A percentile compares a stretch with the other conserved stretches of the same genome.
These are phyloP conservation scores for Poeciliopsis turrubarensis DNA, from an alignment of 2,113 vertebrate genomes.

Conservation along the genomic window DNA sequence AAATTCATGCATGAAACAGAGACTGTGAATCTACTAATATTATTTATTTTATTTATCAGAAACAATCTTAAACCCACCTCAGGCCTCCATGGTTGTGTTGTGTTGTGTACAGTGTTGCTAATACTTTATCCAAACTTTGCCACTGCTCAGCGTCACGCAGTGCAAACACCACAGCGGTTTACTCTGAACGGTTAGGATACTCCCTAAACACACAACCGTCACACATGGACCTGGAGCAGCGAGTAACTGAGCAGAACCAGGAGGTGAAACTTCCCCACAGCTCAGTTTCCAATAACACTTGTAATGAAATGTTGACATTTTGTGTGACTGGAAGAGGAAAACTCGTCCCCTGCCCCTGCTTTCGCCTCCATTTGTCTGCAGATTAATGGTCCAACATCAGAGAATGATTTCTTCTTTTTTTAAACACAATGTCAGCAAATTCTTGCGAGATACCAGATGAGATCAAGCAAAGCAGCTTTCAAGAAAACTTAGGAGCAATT, in stretches of 20 bases:
- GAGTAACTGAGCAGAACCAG: slow-evolving; percentile 14
- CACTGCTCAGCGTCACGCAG: background rate
- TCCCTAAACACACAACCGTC: background rate
- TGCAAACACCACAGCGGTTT: background rate
- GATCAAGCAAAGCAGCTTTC: slow-evolving; percentile 3
- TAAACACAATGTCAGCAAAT: slow-evolving; percentile 39
- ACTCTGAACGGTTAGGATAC: background rate
- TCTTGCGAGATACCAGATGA: slow-evolving; percentile 22
- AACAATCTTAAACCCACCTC: background rate
- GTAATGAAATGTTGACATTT: slow-evolving; percentile 57
- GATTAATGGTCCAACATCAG: slow-evolving; percentile 26
- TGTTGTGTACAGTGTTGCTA: background rate
- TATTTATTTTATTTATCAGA: background rate
- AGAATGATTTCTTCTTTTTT: slow-evolving; percentile 34
- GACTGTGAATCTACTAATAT: background rate
- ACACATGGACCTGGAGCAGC: background rate
- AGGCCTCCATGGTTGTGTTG: background rate
- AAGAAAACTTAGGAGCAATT: slow-evolving; percentile 9
- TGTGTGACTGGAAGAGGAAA: slow-evolving; percentile 35
- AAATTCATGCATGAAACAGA: too few species aligned
- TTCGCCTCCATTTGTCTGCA: slow-evolving; percentile 29
- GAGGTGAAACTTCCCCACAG: slow-evolving; percentile 21
- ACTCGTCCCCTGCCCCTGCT: slow-evolving; percentile 17
- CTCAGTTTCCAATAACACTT: slow-evolving; percentile 52
- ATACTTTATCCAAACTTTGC: background rate